Evolutionary conservation across 2,888 invertebrate species (phyloP), one percentile per base, ranked within the genome.

Genomic region (Lithodes maja): DNA sequence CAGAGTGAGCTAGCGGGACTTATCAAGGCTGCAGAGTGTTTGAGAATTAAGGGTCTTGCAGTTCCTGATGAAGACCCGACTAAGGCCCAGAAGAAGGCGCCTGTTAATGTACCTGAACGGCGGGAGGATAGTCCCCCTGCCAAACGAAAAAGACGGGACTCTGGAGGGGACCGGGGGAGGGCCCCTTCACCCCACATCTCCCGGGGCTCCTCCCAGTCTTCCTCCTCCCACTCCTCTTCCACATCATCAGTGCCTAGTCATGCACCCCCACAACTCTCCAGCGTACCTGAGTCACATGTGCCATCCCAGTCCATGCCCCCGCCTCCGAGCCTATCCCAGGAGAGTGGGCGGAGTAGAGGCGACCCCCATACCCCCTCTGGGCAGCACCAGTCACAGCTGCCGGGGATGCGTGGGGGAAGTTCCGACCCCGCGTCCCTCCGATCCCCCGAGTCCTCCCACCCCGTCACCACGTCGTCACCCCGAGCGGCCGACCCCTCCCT

Each of bases 181-280:
- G 69, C 71, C 83, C 83, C 87, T 49, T 79, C 87, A n/a, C 87
- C 87, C 54, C 77, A 69, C 17, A 49, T 69, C 78, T 54, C 83
- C 78, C 83, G 83, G 79, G 86, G 80, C n/a, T 74, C 84, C 68
- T 82, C 89, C 77, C 77, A 78, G 75, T 86, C 86, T 9, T 81
- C 80, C 49, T 81, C 80, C 69, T 83, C 86, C 80, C 74, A 79
- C 74, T 79, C 80, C 79, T 84, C 88, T 79, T 74, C 88, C 74
- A 69, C 88, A 81, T 80, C 90, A 74, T 83, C 90, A 88, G 90
- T 90, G 90, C 90, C 90, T 90, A 90, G 90, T 90, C 90, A 90
- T 80, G 88, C 90, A 83, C 86, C 88, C 85, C 71, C 89, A 49
- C 86, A 82, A 69, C 69, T 77, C 54, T 89, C 85, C 74, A 74